Evolutionary conservation across 2,797 vertebrate species (phyloP).

Genomic region (Cossypha polioptera): DNA sequence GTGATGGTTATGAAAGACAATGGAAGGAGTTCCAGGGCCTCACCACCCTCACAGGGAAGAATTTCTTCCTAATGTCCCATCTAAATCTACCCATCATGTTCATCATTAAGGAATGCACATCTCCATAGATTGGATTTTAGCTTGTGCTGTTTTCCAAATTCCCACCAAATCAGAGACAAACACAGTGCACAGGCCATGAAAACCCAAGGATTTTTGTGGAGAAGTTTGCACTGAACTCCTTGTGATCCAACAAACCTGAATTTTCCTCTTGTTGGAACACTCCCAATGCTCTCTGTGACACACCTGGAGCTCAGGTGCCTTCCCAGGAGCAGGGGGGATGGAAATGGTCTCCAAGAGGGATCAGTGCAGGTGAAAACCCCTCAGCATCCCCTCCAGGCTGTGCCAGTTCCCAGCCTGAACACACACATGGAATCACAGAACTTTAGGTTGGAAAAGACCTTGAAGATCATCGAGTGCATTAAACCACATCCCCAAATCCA

Average conservation of each 20-base stretch:
- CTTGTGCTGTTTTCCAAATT: background rate
- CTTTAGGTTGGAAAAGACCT: background rate
- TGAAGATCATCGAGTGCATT: fast-evolving
- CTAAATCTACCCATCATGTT: background rate
- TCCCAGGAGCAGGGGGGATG: background rate
- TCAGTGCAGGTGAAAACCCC: background rate
- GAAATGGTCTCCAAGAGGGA: background rate
- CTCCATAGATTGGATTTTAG: background rate
- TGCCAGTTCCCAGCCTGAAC: background rate
- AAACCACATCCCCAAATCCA: background rate
- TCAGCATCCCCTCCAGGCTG: background rate
- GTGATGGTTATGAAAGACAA: background rate
- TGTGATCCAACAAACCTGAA: background rate
- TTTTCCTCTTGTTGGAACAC: fast-evolving
- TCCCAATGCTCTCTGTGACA: background rate
- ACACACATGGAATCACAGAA: background rate
- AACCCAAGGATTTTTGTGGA: fast-evolving
- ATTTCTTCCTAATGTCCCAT: background rate
- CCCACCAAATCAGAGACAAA: background rate
- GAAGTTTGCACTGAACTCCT: background rate
- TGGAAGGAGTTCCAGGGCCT: background rate
- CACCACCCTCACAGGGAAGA: background rate
- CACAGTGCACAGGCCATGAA: background rate
- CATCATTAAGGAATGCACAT: background rate
- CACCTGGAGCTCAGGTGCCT: background rate